Evolutionary conservation across 2,113 vertebrate genomes (phyloP), one percentile per base, ranked within the genome.

Genomic region (Martes martes): DNA sequence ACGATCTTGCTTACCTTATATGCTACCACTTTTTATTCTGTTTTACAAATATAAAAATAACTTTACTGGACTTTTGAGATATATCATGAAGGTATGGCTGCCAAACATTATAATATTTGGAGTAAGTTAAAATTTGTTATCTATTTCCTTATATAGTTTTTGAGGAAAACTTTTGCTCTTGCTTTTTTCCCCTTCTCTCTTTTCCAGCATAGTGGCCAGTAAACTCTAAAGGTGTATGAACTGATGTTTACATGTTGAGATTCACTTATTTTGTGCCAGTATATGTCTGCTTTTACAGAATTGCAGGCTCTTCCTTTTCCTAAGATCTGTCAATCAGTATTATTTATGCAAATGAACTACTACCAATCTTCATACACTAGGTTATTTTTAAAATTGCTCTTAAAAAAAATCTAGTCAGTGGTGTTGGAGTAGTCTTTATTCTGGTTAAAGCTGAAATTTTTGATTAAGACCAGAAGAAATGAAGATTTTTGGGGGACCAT

Each of bases 41-140:
- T 39, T 84, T 92, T 95, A 11, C 36, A 57, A 7, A 76, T 36
- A 67, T 73, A 83, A 92, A 87, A 95, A 23, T 71, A 55, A 89
- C 52, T 94, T 39, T 69, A 67, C 18, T 81, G 28, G 21, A 76
- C 23, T 85, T 96, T 6, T 8, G 36, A 10, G 24, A 86, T n/a
- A 59, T 16, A 79, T 45, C 78, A 11, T 86, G 31, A 96, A 91
- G 11, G 6, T 80, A 39, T 82, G 2, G 61, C 47, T 90, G 21
- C 59, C 11, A 81, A 84, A 84, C 14, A 47, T 55, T 88, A 82
- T 79, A 89, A 82, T 90, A 76, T 81, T 84, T 90, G 28, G 71
- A 84, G 24, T 79, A 93, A 95, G 39, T 63, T 93, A 47, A 89
- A 88, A 73, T 95, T 57, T 80, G n/a, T 93, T 79, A 94, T 93